Percentiles rank a stretch among this genome's conserved stretches.
phyloP scores from a whole-genome alignment of 2,113 vertebrate species.

The Leuciscus idus region DNA sequence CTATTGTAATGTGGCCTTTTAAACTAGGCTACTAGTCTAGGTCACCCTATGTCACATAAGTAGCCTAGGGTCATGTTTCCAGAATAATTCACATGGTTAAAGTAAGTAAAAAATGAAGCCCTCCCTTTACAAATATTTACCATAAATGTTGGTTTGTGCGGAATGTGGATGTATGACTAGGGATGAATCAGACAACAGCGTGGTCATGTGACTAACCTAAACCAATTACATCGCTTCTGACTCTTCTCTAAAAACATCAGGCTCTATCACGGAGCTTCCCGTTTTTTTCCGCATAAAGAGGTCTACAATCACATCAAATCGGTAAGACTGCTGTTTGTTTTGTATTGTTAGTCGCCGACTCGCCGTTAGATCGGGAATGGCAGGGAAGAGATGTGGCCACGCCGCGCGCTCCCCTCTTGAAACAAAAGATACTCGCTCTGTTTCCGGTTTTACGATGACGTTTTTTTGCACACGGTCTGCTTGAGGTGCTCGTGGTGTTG shows the following conservation, averaged over 20 bases:
- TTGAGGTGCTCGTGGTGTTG: conserved; percentile 44
- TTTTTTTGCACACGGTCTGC: conserved; percentile 94
- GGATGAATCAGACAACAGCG: not conserved
- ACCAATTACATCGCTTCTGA: not conserved
- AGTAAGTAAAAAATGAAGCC: not conserved
- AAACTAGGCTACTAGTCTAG: not conserved
- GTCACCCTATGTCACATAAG: not conserved
- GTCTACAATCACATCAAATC: not conserved
- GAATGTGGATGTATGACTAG: not conserved
- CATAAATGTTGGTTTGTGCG: not conserved
- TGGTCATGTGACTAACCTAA: conserved; percentile 24
- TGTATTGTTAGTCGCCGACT: not conserved
- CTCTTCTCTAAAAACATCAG: conserved; percentile 6
- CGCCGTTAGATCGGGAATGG: not conserved
- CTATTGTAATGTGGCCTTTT: not conserved
- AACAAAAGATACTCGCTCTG: conserved; percentile 83
- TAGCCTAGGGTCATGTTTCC: not conserved
- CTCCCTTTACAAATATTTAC: not conserved
- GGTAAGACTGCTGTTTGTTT: not conserved
- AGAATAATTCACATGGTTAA: not conserved
- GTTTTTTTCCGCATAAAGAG: not conserved
- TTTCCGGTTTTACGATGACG: conserved; percentile 94
- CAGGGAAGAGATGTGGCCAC: not conserved
- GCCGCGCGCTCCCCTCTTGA: not conserved
- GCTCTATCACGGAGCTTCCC: not conserved